phyloP scores from a whole-genome alignment of 37 sponge, comb jelly and placozoan genomes.

The Spongia lamella region DNA sequence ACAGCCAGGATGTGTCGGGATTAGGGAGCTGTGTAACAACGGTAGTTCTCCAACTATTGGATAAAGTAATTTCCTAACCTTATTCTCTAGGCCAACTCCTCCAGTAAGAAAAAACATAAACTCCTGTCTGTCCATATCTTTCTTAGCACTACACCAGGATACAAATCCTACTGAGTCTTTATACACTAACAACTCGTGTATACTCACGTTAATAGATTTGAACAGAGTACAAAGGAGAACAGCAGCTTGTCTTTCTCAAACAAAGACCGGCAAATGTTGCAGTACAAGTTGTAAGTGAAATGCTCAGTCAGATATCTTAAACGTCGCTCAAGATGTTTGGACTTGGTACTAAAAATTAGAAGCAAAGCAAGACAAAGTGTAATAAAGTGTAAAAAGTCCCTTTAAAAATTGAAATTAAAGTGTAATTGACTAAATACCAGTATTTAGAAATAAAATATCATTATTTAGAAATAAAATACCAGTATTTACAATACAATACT shows the following conservation, averaged over 20 bases:
- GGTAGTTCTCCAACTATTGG: background rate
- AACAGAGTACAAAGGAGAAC: conserved; percentile 98
- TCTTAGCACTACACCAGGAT: conserved; percentile 62
- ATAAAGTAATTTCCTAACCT: conserved; percentile 33
- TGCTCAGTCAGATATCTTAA: conserved; percentile 93
- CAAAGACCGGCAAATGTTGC: conserved; percentile 96
- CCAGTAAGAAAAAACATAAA: conserved; percentile 99
- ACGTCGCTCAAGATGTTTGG: conserved; percentile 91
- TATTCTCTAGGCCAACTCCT: conserved; percentile 98
- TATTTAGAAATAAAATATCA: too few species aligned
- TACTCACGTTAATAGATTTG: conserved; percentile 84
- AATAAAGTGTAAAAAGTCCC: too few species aligned
- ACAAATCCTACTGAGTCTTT: background rate
- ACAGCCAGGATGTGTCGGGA: conserved; percentile 92
- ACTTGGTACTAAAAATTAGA: conserved; percentile 82
- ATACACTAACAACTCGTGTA: background rate
- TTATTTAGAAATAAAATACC: too few species aligned
- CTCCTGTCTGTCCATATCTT: conserved; percentile 74
- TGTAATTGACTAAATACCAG: too few species aligned
- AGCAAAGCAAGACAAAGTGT: too few species aligned
- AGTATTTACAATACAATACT: too few species aligned
- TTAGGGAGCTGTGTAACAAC: conserved; percentile 51
- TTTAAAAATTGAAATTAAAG: too few species aligned
- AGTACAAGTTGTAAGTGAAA: conserved; percentile 98
- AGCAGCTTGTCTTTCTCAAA: conserved; percentile 99